Evolutionary conservation across 1,140 invertebrate genomes (phyloP).

Genomic region (Trissolcus basalis): DNA sequence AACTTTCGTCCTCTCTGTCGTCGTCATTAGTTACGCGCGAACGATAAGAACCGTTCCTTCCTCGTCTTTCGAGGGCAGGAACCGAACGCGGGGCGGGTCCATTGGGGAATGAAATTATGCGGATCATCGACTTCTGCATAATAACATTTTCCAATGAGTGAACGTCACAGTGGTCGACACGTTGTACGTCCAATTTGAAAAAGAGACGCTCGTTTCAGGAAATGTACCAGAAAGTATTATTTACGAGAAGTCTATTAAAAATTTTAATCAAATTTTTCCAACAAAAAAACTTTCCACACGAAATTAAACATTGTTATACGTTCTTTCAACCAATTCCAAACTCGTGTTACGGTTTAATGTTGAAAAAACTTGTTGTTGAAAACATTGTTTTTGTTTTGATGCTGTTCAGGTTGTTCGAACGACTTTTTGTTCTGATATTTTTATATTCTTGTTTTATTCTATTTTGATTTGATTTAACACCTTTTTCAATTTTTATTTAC

Average conservation of each 20-base stretch:
- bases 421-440: too few relatives aligned
- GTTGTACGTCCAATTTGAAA: slow-evolving; percentile 25
- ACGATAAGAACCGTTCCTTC: slow-evolving; percentile 52
- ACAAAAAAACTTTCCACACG: background rate
- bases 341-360: too few relatives aligned
- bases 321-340: too few relatives aligned
- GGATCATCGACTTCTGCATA: slow-evolving; percentile 63
- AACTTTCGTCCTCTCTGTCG: slow-evolving; percentile 53
- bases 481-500: too few relatives aligned
- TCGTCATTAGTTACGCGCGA: slow-evolving; percentile 70
- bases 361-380: too few relatives aligned
- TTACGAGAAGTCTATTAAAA: slow-evolving; percentile 41
- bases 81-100: slow-evolving; percentile 38
- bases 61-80: slow-evolving; percentile 20
- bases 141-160: slow-evolving; percentile 70
- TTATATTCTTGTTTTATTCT: too few relatives aligned
- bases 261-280: slow-evolving; percentile 26
- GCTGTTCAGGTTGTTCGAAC: too few relatives aligned
- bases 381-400: too few relatives aligned
- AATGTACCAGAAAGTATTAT: slow-evolving; percentile 15
- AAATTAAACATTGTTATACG: too few relatives aligned
- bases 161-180: slow-evolving; percentile 49
- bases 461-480: too few relatives aligned
- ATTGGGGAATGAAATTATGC: slow-evolving; percentile 63
- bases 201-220: slow-evolving; percentile 29